Base-by-base conservation (phyloP, 2,113 vertebrate genomes). In the Scomber japonicus region DNA sequence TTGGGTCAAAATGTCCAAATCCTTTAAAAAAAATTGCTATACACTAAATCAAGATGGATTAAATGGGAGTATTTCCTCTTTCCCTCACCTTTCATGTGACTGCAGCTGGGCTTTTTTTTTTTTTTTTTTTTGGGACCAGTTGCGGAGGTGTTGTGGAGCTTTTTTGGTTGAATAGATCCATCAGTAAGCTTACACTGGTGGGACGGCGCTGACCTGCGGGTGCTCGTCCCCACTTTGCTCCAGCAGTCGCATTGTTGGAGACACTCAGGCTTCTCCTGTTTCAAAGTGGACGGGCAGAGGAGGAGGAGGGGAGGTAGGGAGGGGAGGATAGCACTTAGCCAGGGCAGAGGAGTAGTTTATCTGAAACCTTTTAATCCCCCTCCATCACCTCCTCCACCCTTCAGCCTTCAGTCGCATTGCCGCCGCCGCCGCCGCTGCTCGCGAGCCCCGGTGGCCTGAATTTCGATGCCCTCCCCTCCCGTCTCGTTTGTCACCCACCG, bases 151-250 rank as follows among this genome's bases (percentile, higher is more conserved):
- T 16, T 17, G 13, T 54, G 60, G 81, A 45, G 4, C 46, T n/a
- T 12, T 61, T 16, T 24, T 19, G 65, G 56, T 48, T 82, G 82
- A 91, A 85, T 80, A 80, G 85, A 82, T 54, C 54, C 74, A 44
- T 81, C 71, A 63, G 91, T 91, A 91, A 93, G 56, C 21, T 40
- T 45, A 91, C 72, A 84, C 90, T 64, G 76, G 90, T 93, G 89
- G 89, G 90, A 91, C 31, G 73, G 27, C 13, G 76, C 76, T 89
- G 89, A 90, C 90, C 91, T 84, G 59, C 48, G 11, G 74, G 63
- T 85, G 87, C 66, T 81, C 64, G 86, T 86, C 83, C 81, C 69
- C 50, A 4, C 73, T 82, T 74, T 61, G 81, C 84, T 71, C 73
- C 67, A 30, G 19, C 19, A 61, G 70, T 80, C 83, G 27, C 80